These are phyloP conservation scores for Littorina saxatilis DNA, from an alignment of 1,140 invertebrate species.

Conservation along the genomic window DNA sequence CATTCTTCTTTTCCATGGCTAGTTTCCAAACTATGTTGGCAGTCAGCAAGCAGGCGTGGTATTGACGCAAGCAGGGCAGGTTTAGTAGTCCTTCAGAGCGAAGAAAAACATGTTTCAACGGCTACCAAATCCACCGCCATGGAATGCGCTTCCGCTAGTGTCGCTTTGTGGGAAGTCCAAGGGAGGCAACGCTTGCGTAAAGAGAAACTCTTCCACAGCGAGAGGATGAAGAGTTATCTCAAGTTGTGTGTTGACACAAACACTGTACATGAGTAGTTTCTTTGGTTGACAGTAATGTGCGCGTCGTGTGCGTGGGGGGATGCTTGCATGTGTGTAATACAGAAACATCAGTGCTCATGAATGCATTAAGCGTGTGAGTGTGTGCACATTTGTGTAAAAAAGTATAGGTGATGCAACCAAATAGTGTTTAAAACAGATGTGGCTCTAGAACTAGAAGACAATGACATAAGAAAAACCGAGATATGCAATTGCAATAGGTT, in stretches of 20 bases:
- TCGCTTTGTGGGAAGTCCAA: slow-evolving; percentile 36
- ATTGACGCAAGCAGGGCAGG: slow-evolving; percentile 8
- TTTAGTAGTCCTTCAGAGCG: slow-evolving; percentile 1
- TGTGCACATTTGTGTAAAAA: background rate
- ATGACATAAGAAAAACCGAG: too few species aligned
- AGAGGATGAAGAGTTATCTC: too few species aligned
- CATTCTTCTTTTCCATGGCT: slow-evolving; percentile 9
- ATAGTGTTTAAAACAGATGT: too few species aligned
- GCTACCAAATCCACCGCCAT: slow-evolving; percentile 51
- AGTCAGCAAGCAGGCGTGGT: background rate
- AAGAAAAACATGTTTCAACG: slow-evolving; percentile 50
- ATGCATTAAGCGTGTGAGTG: background rate
- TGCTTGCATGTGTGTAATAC: background rate
- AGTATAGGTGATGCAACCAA: background rate
- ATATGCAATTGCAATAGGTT: too few species aligned
- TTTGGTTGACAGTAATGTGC: background rate
- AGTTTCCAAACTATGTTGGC: slow-evolving; percentile 16
- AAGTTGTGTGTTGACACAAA: too few species aligned
- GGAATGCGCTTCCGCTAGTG: slow-evolving; percentile 41
- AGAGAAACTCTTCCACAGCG: too few species aligned
- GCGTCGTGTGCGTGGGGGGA: background rate
- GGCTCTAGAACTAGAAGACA: too few species aligned
- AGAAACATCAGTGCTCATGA: background rate
- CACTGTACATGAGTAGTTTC: background rate
- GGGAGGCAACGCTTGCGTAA: slow-evolving; percentile 31